Evolutionary conservation across 2,888 invertebrate genomes (phyloP), one percentile per base, ranked within the genome.

Genomic region (Agapostemon virescens): DNA sequence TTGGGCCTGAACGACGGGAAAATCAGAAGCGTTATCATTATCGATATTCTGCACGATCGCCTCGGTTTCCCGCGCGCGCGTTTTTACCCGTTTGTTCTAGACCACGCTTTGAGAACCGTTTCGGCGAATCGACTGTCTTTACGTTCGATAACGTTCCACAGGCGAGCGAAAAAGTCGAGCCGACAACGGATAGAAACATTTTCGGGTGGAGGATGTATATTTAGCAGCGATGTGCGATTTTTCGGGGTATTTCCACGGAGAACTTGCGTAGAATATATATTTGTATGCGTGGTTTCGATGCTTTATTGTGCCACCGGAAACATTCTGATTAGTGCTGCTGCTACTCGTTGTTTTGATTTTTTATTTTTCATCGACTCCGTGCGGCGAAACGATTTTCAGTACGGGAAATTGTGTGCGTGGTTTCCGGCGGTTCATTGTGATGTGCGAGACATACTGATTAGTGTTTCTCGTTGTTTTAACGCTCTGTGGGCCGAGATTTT

Each of bases 31-130:
- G n/a, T 68, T 61, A 68, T 61, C 67, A 79, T 49, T 55, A 66
- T 74, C 80, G 81, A 74, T 36, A 45, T 80, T 80, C 71, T 71
- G 71, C 81, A 58, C 68, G 71, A 81, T 81, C 74, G 81, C 70
- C 81, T 71, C 71, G 61, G 55, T 74, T 69, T 30, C 49, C 61
- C 6, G 42, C 23, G 45, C 64, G 40, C 26, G 55, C 55, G 6
- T 26, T 55, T 55, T 52, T 52, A 20, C 13, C 26, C 30, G 26
- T 38, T 45, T 26, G 23, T 23, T 66, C 45, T 13, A 40, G n/a
- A 70, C 11, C 26, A 26, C 33, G 58, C 61, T 71, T 71, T 58
- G 63, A 45, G 42, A 17, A 36, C 30, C 55, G 40, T 63, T 45
- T 42, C 36, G 33, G 61, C 20, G 23, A 42, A 61, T 63, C 66